Base-by-base conservation (phyloP, 1,140 invertebrate species). In the Dryas iulia region DNA sequence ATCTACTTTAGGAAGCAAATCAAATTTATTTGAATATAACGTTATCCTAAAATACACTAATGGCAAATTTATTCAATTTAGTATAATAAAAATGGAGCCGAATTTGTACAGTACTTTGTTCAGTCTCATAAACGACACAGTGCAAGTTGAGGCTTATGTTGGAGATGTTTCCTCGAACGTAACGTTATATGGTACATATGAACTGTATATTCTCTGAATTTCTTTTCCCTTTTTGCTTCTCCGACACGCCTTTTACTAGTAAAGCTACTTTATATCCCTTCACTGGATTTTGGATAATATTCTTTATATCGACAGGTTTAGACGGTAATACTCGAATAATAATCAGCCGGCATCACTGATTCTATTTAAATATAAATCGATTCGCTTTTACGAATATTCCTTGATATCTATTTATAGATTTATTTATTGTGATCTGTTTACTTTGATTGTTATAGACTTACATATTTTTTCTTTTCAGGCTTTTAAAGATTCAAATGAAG, bases 161-260 rank as follows among this genome's bases (percentile, higher is more conserved):
- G 54, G 68, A 66, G 47, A 35, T 69, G 63, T 52, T 69, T 59
- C 33, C n/a, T 66, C 39, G 52, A 52, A 66, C 52, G 59, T 53
- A 30, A 67, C 21, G 67, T 26, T 57, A 54, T 81, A 79, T 78
- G n/a, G 76, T 70, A 77, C 76, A 78, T 77, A 75, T 69, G 74
- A 65, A 61, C 30, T 54, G 62, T 75, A 71, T 72, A 66, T 76
- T 66, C 57, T 76, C 56, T 73, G 61, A 68, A 70, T 78, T 79
- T 73, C 73, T 60, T 78, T 75, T 63, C 59, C 61, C 61, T 76
- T 71, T 74, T 71, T 30, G 31, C 47, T 65, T 60, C 31, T 67
- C 57, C 6, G 72, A 60, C 72, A 79, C 83, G 83, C 81, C 81
- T 79, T 82, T 85, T 82, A 59, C 78, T 76, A 72, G 83, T 85